Conservation (phyloP, 2,797 vertebrate genomes). For the Pachyuromys duprasi region DNA sequence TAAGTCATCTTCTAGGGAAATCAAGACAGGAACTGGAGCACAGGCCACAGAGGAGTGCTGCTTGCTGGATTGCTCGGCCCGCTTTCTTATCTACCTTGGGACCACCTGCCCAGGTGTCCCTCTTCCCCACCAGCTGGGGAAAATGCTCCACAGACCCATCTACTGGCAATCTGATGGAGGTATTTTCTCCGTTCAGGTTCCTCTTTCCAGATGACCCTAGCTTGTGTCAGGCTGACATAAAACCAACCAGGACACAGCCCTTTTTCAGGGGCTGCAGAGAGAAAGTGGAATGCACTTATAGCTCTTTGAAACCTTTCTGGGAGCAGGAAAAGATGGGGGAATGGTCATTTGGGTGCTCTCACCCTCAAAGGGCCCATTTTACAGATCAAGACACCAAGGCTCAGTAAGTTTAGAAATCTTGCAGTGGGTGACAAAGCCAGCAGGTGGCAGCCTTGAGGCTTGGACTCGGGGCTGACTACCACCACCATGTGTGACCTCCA, state of each 20-base stretch:
- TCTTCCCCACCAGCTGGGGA: neutral
- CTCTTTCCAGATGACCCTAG: neutral
- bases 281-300: neutral
- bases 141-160: neutral
- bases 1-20: neutral
- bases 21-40: neutral
- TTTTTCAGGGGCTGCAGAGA: neutral
- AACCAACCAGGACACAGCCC: neutral
- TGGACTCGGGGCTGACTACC: neutral
- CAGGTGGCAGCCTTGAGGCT: slow-evolving; percentile 60
- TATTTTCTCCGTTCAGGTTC: too few relatives aligned
- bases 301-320: neutral
- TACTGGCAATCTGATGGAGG: neutral
- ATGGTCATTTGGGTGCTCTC: neutral
- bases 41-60: neutral
- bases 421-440: slow-evolving; percentile 21
- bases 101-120: neutral
- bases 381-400: slow-evolving; percentile 40
- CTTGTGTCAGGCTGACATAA: neutral
- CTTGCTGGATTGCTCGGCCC: neutral
- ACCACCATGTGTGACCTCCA: accelerated
- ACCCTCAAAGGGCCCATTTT: neutral
- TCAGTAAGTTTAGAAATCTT: neutral
- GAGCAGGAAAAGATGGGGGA: neutral
- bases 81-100: neutral